Percentiles rank a stretch among this genome's conserved stretches.
Evolutionary conservation across 2,113 vertebrate genomes (phyloP).

Genomic region (Gymnobelideus leadbeateri): DNA sequence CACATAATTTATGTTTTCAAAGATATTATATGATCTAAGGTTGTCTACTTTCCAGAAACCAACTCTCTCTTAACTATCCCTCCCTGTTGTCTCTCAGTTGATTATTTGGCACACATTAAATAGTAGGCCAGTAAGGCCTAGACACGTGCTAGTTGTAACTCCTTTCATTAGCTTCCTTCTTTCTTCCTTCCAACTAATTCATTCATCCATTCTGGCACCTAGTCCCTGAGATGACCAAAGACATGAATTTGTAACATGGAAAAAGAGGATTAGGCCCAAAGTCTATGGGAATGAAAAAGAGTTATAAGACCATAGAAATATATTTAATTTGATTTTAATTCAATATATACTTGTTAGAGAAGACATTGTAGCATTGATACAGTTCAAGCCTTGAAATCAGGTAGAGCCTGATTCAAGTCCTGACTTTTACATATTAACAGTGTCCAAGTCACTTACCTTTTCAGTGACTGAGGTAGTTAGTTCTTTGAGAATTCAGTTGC

Average conservation of each 20-base stretch:
- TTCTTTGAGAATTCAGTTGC: neutral
- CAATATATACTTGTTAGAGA: neutral
- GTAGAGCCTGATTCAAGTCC: neutral
- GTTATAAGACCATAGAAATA: neutral
- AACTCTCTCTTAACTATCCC: neutral
- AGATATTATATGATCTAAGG: neutral
- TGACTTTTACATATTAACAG: neutral
- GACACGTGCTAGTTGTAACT: neutral
- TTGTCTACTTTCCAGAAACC: neutral
- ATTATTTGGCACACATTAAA: neutral
- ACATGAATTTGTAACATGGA: neutral
- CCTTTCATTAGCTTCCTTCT: neutral
- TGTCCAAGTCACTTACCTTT: neutral
- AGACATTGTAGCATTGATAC: neutral
- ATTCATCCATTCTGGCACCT: neutral
- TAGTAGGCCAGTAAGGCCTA: neutral
- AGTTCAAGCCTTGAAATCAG: neutral
- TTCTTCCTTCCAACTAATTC: neutral
- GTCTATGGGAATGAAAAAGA: neutral
- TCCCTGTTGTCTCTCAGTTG: neutral
- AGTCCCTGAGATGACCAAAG: neutral
- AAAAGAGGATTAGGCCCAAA: neutral
- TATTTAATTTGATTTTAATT: neutral
- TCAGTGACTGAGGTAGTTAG: neutral
- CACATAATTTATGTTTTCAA: neutral